A percentile compares a stretch with the other conserved stretches of the same genome.
Conservation (phyloP, 2,113 vertebrate genomes). For the Tiliqua scincoides region DNA sequence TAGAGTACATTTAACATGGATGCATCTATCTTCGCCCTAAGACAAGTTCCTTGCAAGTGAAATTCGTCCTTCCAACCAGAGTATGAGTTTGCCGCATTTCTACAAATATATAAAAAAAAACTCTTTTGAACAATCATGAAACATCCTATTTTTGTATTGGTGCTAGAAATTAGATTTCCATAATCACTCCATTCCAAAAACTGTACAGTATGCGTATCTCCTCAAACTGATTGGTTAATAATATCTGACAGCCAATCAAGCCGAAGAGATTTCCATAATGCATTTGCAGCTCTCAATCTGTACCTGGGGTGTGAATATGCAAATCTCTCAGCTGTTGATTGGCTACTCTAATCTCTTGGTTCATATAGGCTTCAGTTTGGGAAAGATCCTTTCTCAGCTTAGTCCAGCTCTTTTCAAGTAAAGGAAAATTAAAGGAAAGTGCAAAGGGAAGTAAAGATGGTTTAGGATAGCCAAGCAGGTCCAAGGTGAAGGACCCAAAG, state of each 20-base stretch:
- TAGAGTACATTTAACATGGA: neutral
- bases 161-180: neutral
- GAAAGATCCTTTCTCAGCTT: neutral
- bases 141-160: neutral
- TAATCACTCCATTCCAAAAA: neutral
- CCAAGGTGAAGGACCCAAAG: neutral
- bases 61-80: neutral
- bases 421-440: neutral
- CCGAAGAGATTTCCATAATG: neutral
- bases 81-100: neutral
- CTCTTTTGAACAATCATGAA: neutral
- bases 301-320: neutral
- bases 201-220: neutral
- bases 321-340: neutral
- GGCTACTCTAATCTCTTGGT: neutral
- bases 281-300: neutral
- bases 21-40: neutral
- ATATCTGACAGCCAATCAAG: neutral
- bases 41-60: neutral
- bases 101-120: neutral
- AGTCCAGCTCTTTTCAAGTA: no score
- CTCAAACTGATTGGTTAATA: neutral
- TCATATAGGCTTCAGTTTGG: neutral
- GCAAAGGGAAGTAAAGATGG: neutral
- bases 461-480: neutral